These are phyloP conservation scores for Drosophila insularis DNA, from an alignment of 1,140 invertebrate genomes.

Conservation along the genomic window DNA sequence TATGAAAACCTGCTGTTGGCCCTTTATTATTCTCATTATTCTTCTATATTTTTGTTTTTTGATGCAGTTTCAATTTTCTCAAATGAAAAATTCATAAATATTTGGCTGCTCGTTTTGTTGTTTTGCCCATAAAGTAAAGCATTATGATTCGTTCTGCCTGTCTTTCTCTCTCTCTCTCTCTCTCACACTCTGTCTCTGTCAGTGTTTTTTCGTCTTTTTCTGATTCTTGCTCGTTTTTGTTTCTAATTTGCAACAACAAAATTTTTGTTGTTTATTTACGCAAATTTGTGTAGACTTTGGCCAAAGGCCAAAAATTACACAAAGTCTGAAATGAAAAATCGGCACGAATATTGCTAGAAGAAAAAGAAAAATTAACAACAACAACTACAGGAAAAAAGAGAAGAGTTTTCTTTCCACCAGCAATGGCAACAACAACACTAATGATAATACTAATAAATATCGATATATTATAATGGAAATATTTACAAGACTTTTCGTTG, in stretches of 20 bases:
- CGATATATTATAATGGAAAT: conserved; percentile 36
- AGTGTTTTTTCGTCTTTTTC: background rate
- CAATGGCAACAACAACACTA: conserved; percentile 20
- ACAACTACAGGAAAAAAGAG: conserved; percentile 11
- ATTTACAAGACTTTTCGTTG: conserved; percentile 33
- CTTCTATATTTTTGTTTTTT: background rate
- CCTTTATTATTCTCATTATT: background rate
- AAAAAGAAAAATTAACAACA: conserved; percentile 37
- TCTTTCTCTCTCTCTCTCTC: background rate
- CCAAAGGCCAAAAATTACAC: conserved; percentile 55
- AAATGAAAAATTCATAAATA: conserved; percentile 7
- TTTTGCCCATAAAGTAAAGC: conserved; percentile 32
- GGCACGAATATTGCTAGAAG: conserved; percentile 15
- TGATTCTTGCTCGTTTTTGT: conserved; percentile 16
- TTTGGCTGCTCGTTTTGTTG: conserved; percentile 31
- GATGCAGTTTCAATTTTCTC: conserved; percentile 3
- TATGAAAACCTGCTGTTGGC: background rate
- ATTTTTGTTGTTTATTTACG: conserved; percentile 74
- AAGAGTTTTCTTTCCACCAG: conserved; percentile 4
- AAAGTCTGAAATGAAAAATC: conserved; percentile 38
- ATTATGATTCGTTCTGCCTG: conserved; percentile 32
- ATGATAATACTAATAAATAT: conserved; percentile 19
- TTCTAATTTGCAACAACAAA: conserved; percentile 72
- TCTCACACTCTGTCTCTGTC: background rate
- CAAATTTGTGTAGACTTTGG: conserved; percentile 78